phyloP scores from a whole-genome alignment of 2,113 vertebrate genomes.

The Glaucomys volans region DNA sequence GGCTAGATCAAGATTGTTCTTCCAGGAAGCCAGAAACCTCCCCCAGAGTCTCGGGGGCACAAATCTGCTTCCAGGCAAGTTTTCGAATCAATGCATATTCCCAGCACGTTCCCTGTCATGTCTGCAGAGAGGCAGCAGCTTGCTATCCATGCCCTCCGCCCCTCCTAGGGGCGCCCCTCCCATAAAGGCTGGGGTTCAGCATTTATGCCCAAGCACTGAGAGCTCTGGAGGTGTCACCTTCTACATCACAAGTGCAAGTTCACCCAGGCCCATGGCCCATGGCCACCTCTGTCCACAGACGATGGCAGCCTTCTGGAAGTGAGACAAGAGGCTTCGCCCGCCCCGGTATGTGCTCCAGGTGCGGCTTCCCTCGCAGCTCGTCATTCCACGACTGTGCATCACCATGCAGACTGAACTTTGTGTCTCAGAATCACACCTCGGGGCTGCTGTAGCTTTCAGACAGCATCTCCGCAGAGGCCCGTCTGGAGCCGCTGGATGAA shows the following conservation, averaged over 20 bases:
- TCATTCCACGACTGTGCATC: background rate
- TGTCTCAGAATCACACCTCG: background rate
- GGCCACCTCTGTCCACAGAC: background rate
- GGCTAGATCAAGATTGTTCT: accelerated
- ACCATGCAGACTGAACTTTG: background rate
- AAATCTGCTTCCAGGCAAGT: background rate
- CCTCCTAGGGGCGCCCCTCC: background rate
- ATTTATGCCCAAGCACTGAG: too few relatives aligned
- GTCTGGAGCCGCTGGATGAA: too few relatives aligned
- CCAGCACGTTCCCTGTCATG: accelerated
- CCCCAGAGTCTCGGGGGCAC: accelerated
- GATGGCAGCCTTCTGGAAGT: too few relatives aligned
- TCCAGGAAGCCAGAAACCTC: background rate
- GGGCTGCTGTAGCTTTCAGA: background rate
- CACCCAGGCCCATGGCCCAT: background rate
- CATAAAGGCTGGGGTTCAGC: too few relatives aligned
- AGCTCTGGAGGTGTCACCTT: accelerated
- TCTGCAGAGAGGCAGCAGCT: background rate
- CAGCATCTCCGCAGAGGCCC: background rate
- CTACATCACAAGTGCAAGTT: too few relatives aligned
- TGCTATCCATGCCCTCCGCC: too few relatives aligned
- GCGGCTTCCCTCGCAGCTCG: too few relatives aligned
- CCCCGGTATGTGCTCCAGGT: background rate
- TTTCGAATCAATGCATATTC: background rate
- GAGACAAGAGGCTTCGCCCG: background rate